Evolutionary conservation across 2,113 vertebrate species (phyloP), one percentile per base, ranked within the genome.

Genomic region (Carettochelys insculpta): DNA sequence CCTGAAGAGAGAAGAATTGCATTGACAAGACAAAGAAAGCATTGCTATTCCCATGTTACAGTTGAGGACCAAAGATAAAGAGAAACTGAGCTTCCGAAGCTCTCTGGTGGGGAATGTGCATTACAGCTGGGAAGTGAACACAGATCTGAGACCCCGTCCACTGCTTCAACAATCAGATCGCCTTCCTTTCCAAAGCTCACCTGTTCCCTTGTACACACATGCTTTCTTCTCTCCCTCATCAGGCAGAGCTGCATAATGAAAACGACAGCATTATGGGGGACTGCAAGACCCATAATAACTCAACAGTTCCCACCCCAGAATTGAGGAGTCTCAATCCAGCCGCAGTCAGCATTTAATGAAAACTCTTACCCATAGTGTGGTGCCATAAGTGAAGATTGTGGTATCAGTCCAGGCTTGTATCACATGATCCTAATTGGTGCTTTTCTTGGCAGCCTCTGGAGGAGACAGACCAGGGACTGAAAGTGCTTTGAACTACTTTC

Each of bases 251-350:
- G 83, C 34, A 6, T 5, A 4, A 43, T 61, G 9, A 47, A 77
- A 93, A 80, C 11, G 1, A 3, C 11, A 34, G 17, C 34, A n/a
- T 65, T 65, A 1, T 3, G 52, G 29, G 68, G 76, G 1, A 14
- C 19, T 77, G 11, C 52, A 71, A 12, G 41, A 41, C 41, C 71
- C 11, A 43, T 25, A 16, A 75, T 38, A 53, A 31, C 45, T 80
- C 12, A 25, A 7, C 43, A 11, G 2, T 14, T 22, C n/a, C 75
- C 78, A 77, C 3, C 5, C 0, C 0, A 0, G 27, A 8, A 48
- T 17, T 87, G 29, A 8, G 78, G 51, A 43, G 45, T 20, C 19
- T 19, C 5, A 89, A 16, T 3, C 11, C 11, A 43, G 5, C 9
- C 20, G 29, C 19, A 9, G n/a, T 4, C 41, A 43, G 2, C 12